These are phyloP conservation scores for Lasioglossum zephyrum DNA, from an alignment of 2,888 invertebrate species.

Conservation along the genomic window DNA sequence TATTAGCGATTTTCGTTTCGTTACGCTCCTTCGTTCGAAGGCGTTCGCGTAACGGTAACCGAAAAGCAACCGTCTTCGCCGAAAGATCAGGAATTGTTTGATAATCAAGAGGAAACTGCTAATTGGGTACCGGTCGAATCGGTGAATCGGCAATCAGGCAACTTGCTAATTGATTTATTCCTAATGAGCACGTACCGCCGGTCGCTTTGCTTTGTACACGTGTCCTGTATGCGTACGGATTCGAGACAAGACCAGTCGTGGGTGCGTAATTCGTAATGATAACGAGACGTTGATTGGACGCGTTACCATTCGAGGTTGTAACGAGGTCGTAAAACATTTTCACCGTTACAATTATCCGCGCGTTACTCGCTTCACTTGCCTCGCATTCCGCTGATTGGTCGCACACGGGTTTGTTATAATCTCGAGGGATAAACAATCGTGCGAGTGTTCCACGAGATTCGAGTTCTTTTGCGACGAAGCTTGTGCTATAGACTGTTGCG, in stretches of 20 bases:
- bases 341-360: conserved; percentile 4
- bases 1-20: not conserved
- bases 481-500: not conserved
- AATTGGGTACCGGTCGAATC: conserved; percentile 63
- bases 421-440: not conserved
- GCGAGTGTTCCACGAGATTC: not conserved
- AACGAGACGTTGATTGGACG: conserved; percentile 58
- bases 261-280: conserved; percentile 60
- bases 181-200: conserved; percentile 64
- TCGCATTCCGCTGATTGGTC: not conserved
- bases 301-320: conserved; percentile 31
- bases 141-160: conserved; percentile 59
- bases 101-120: conserved; percentile 57
- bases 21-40: no score
- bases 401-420: not conserved
- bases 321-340: conserved; percentile 29
- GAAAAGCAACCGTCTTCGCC: conserved; percentile 3
- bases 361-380: not conserved
- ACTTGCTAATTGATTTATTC: conserved; percentile 70
- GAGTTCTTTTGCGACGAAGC: not conserved
- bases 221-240: conserved; percentile 36
- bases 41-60: no score
- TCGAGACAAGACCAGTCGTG: conserved; percentile 37
- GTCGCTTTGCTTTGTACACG: conserved; percentile 56
- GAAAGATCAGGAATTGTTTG: conserved; percentile 58